Percentiles rank a stretch among this genome's conserved stretches.
Conservation (phyloP, 2,888 invertebrate species). For the Pachycephus smyrnensis region DNA sequence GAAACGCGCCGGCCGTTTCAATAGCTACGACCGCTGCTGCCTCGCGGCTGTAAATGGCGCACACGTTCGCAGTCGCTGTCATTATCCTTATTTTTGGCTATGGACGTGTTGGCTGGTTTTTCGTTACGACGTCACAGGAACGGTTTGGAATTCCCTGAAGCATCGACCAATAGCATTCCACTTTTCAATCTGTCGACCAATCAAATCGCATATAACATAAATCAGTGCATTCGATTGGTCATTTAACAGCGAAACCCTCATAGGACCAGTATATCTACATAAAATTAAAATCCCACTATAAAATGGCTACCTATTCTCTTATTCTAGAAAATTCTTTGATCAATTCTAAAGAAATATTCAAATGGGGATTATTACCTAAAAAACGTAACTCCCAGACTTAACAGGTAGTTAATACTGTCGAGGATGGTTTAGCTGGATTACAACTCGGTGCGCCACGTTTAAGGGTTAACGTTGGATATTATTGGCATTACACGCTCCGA, state of each 20-base stretch:
- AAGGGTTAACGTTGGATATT: constrained; percentile 31
- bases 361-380: background rate
- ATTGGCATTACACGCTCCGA: constrained; percentile 26
- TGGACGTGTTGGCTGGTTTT: constrained; percentile 6
- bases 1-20: constrained; percentile 40
- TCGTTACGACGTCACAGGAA: background rate
- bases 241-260: background rate
- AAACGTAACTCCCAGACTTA: constrained; percentile 9
- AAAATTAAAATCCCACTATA: background rate
- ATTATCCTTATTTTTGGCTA: constrained; percentile 52
- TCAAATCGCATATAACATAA: background rate
- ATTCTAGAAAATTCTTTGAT: background rate
- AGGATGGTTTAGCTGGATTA: constrained; percentile 6
- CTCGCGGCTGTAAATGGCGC: constrained; percentile 39
- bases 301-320: too few species aligned
- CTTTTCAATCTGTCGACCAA: background rate
- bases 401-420: constrained; percentile 21
- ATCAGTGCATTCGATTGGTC: background rate
- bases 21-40: constrained; percentile 20
- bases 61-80: constrained; percentile 22
- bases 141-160: background rate
- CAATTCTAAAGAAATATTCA: background rate
- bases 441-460: constrained; percentile 26
- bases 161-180: background rate
- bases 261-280: background rate